These are phyloP conservation scores for Cylloceria caligata DNA, from an alignment of 2,888 invertebrate genomes.

Conservation along the genomic window DNA sequence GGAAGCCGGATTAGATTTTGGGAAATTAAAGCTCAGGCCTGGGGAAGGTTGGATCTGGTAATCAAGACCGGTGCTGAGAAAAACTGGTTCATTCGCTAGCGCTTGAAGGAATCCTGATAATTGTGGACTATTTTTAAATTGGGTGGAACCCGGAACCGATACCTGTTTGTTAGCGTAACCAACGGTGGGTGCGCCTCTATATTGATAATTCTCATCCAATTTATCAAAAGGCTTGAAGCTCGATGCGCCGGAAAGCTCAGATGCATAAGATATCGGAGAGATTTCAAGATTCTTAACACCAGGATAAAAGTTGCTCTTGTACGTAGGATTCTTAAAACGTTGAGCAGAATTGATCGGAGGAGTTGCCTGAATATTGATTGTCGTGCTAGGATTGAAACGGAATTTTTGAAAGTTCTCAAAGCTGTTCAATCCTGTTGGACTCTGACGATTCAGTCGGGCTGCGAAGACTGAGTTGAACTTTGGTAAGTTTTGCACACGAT, in stretches of 20 bases:
- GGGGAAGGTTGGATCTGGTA: constrained; percentile 71
- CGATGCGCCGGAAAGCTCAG: constrained; percentile 29
- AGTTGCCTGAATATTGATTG: constrained; percentile 19
- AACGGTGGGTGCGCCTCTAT: neutral
- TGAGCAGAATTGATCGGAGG: neutral
- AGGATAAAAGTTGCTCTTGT: neutral
- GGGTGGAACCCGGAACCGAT: constrained; percentile 70
- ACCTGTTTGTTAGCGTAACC: constrained; percentile 66
- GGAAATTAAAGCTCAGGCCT: constrained; percentile 38
- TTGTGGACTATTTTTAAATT: constrained; percentile 69
- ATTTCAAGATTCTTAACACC: constrained; percentile 27
- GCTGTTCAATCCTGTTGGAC: neutral
- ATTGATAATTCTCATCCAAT: constrained; percentile 6
- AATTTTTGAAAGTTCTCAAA: constrained; percentile 23
- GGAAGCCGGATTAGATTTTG: constrained; percentile 19
- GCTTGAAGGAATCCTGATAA: constrained; percentile 68
- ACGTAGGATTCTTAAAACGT: neutral
- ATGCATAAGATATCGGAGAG: constrained; percentile 30
- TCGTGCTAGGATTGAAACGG: constrained; percentile 10
- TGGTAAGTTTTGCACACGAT: constrained; percentile 31
- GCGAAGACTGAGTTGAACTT: constrained; percentile 29
- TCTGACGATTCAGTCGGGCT: constrained; percentile 39
- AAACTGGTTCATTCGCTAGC: constrained; percentile 73
- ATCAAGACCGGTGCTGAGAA: constrained; percentile 68
- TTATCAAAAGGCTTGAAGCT: constrained; percentile 54